Evolutionary conservation across 2,797 vertebrate species (phyloP).

Genomic region (Vultur gryphus): DNA sequence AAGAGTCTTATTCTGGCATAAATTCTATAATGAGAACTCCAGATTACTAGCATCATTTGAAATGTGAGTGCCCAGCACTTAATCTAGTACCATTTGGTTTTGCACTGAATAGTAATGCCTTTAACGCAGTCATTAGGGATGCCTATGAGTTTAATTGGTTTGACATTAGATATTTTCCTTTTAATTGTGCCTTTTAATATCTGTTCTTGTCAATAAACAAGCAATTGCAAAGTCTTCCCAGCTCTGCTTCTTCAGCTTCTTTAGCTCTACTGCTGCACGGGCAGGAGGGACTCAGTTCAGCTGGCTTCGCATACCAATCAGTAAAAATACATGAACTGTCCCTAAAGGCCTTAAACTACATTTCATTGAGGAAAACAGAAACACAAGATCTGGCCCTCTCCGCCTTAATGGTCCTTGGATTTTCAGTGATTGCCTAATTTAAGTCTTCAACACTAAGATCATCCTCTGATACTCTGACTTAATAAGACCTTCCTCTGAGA

Average conservation of each 20-base stretch:
- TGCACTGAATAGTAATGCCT: conserved; percentile 56
- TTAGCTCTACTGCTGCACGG: background rate
- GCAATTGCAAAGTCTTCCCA: background rate
- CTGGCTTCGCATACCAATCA: background rate
- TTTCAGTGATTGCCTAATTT: conserved; percentile 30
- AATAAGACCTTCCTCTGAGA: conserved; percentile 25
- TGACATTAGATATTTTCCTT: conserved; percentile 36
- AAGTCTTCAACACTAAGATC: conserved; percentile 40
- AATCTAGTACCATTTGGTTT: conserved; percentile 70
- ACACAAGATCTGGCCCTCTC: background rate
- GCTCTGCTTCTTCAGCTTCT: background rate
- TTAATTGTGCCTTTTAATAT: conserved; percentile 33
- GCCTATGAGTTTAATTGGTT: conserved; percentile 47
- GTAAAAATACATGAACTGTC: conserved; percentile 23
- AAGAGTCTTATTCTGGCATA: conserved; percentile 74
- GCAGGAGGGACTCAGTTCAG: background rate
- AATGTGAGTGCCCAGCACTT: conserved; percentile 77
- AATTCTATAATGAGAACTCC: conserved; percentile 84
- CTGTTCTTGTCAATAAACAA: conserved; percentile 44
- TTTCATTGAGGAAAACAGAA: conserved; percentile 55
- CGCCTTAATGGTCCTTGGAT: background rate
- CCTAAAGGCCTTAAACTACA: conserved; percentile 19
- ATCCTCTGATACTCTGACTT: conserved; percentile 7
- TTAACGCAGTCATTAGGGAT: conserved; percentile 59
- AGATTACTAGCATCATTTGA: conserved; percentile 82